These are phyloP conservation scores for Alectura lathami DNA, from an alignment of 2,113 vertebrate genomes.

Conservation along the genomic window DNA sequence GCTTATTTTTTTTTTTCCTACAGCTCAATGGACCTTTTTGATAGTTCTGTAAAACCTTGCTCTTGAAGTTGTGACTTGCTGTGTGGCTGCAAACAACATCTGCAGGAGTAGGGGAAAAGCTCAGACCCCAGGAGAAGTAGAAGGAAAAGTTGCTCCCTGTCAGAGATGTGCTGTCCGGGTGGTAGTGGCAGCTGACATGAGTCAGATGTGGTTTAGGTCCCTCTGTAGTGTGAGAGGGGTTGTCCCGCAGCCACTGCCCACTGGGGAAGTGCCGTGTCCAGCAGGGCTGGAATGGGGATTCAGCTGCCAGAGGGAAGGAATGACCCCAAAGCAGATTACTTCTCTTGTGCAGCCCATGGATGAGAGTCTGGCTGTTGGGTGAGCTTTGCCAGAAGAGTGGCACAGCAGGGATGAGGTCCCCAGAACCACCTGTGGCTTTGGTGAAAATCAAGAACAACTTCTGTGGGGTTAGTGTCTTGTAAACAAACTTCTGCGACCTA, in stretches of 20 bases:
- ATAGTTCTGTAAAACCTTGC: not conserved
- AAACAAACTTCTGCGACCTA: not conserved
- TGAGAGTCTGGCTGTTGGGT: fast-evolving
- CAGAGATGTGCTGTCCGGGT: fast-evolving
- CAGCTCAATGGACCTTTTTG: not conserved
- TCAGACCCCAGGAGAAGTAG: not conserved
- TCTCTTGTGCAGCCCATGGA: fast-evolving
- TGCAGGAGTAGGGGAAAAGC: not conserved
- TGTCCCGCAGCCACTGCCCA: not conserved
- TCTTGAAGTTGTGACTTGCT: not conserved
- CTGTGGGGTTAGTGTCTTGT: not conserved
- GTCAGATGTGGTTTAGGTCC: not conserved
- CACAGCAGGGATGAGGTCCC: not conserved
- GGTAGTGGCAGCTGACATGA: not conserved
- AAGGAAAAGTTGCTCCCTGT: not conserved
- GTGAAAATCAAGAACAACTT: not conserved
- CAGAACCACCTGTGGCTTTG: not conserved
- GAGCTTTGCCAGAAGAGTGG: not conserved
- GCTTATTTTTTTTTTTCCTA: not conserved
- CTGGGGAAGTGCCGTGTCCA: fast-evolving
- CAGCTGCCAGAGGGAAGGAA: not conserved
- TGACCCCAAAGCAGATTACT: not conserved
- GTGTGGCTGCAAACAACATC: not conserved
- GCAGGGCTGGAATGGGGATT: not conserved
- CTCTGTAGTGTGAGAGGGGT: not conserved